Evolutionary conservation across 2,888 invertebrate species (phyloP).

Genomic region (Acronicta alni): DNA sequence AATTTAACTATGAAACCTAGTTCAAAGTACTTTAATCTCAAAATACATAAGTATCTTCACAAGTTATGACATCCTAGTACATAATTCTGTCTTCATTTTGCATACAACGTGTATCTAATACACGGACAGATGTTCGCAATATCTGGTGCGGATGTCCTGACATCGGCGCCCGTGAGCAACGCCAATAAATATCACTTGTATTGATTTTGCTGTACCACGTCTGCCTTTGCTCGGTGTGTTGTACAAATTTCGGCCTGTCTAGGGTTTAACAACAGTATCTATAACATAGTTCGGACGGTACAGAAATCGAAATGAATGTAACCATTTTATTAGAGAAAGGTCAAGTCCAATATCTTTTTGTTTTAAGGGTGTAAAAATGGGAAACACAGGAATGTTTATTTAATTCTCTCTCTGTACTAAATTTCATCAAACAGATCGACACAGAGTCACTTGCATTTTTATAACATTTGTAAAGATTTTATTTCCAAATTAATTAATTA

Average conservation of each 20-base stretch:
- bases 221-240: slow-evolving; percentile 23
- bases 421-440: too few species aligned
- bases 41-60: slow-evolving; percentile 4
- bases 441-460: too few species aligned
- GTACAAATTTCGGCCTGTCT: slow-evolving; percentile 43
- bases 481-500: too few species aligned
- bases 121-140: slow-evolving; percentile 49
- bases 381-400: too few species aligned
- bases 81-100: slow-evolving; percentile 33
- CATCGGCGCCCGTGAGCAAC: slow-evolving; percentile 40
- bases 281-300: background rate
- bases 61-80: slow-evolving; percentile 12
- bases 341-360: too few species aligned
- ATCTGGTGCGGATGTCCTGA: slow-evolving; percentile 41
- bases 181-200: slow-evolving; percentile 53
- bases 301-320: too few species aligned
- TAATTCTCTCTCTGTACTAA: too few species aligned
- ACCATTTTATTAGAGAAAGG: too few species aligned
- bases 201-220: slow-evolving; percentile 46
- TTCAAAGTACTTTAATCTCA: too few species aligned
- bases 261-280: slow-evolving; percentile 7
- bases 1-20: background rate
- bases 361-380: too few species aligned
- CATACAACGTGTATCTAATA: slow-evolving; percentile 34
- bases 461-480: too few species aligned